Base-by-base conservation (phyloP, 1,140 invertebrate genomes). In the Formica exsecta region DNA sequence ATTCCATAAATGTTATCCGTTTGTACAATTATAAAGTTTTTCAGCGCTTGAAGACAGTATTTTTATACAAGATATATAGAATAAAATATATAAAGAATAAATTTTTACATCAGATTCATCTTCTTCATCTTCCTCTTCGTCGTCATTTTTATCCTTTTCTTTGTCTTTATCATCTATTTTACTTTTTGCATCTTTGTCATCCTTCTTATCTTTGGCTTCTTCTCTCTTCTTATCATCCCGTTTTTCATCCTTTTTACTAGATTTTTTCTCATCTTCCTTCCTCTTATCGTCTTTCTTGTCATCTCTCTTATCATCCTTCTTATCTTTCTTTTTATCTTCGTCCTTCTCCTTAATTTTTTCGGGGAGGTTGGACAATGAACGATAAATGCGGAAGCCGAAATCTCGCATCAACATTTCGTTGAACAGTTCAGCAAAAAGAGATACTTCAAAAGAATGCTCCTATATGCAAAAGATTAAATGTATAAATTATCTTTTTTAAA, bases 391-490 rank as follows among this genome's bases (percentile, higher is more conserved):
- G 94, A 99, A 99, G 6, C 98, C 98, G 94, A 98, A 98, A 95
- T 99, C 98, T 79, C 98, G 96, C 97, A 98, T 98, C 57, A 99
- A 93, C 98, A 99, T 99, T 95, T 99, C 98, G 93, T 99, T 98
- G 94, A 99, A 99, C 2, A 99, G 94, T 95, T 99, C 98, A 22
- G 98, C 98, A 96, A 99, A 99, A 3, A 99, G 95, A 19, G 98
- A 99, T 4, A 99, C 97, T 96, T 99, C 98, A 96, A 99, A 99
- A 1, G 98, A 98, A 94, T 98, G 98, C 95, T 99, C 98, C 95
- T 97, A 38, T 71, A 66, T 16, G 4, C 4, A 54, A 86, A 71
- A 65, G 1, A 91, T 90, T 74, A 79, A 29, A 70, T 89, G 66
- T 76, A 85, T 62, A 84, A 75, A 62, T 59, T 48, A 3, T 54